Percentiles rank a stretch among this genome's conserved stretches.
Conservation (phyloP, 2,797 vertebrate genomes). For the Muscicapa striata region DNA sequence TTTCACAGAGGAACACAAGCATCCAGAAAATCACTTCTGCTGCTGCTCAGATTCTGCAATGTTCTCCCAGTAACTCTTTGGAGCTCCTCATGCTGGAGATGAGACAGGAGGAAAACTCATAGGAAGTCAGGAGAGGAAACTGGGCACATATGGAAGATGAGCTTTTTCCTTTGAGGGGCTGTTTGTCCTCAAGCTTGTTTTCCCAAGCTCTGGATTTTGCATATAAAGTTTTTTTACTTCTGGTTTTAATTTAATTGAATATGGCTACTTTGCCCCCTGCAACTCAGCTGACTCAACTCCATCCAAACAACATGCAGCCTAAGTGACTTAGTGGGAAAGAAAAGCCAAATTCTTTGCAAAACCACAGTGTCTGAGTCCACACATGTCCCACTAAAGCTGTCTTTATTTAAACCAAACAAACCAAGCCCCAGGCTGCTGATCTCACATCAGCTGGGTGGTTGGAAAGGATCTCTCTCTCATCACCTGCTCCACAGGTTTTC, state of each 20-base stretch:
- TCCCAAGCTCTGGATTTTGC: neutral
- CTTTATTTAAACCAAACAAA: neutral
- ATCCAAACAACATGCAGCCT: neutral
- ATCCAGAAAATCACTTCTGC: neutral
- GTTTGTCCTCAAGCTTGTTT: neutral
- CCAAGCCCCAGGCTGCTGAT: neutral
- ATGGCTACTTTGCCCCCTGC: neutral
- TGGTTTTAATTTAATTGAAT: constrained; percentile 35
- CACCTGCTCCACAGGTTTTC: neutral
- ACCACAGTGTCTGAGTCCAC: constrained; percentile 18
- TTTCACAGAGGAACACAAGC: neutral
- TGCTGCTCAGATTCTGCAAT: neutral
- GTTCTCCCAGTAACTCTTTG: neutral
- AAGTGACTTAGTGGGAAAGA: neutral
- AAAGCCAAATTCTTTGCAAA: constrained; percentile 49
- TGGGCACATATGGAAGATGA: neutral
- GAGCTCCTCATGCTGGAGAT: neutral
- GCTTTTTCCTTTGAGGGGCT: neutral
- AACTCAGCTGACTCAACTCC: constrained; percentile 9
- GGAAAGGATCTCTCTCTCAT: neutral
- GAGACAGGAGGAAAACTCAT: neutral
- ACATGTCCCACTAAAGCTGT: neutral
- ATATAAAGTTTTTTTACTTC: constrained; percentile 9
- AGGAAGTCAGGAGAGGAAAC: neutral
- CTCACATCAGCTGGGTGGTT: neutral